These are phyloP conservation scores for Eurystomus gularis DNA, from an alignment of 2,113 vertebrate species.

Conservation along the genomic window DNA sequence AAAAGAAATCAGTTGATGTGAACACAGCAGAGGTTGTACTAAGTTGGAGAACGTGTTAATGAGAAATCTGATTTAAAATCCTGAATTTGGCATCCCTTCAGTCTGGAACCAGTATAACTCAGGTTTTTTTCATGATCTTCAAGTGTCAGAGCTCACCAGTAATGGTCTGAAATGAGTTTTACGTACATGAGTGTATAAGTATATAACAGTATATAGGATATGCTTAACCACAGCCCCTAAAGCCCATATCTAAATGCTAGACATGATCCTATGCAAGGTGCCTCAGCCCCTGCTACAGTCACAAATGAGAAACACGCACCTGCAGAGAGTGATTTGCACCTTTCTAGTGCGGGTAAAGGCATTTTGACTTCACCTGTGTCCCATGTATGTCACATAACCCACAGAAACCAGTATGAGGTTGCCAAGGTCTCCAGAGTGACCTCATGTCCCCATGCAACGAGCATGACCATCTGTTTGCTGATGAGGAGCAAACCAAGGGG, in stretches of 20 bases:
- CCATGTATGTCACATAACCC: neutral
- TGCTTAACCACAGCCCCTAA: neutral
- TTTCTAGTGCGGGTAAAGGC: neutral
- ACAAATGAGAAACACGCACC: neutral
- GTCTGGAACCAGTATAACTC: neutral
- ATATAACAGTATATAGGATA: neutral
- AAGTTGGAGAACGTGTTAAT: neutral
- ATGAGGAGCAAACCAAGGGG: neutral
- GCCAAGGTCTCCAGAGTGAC: neutral
- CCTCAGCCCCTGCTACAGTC: neutral
- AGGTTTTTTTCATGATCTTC: neutral
- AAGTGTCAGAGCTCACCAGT: neutral
- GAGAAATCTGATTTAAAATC: neutral
- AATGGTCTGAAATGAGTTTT: neutral
- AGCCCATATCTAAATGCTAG: neutral
- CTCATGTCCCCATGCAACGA: neutral
- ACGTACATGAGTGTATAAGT: neutral
- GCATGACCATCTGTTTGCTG: neutral
- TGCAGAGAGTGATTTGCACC: neutral
- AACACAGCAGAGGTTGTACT: neutral
- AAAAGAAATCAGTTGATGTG: neutral
- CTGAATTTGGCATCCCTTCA: neutral
- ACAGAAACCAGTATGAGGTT: neutral
- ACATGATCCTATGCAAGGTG: neutral
- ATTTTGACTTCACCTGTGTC: neutral